Conservation (phyloP, 2,797 vertebrate species). For the Clarias laeviceps region DNA sequence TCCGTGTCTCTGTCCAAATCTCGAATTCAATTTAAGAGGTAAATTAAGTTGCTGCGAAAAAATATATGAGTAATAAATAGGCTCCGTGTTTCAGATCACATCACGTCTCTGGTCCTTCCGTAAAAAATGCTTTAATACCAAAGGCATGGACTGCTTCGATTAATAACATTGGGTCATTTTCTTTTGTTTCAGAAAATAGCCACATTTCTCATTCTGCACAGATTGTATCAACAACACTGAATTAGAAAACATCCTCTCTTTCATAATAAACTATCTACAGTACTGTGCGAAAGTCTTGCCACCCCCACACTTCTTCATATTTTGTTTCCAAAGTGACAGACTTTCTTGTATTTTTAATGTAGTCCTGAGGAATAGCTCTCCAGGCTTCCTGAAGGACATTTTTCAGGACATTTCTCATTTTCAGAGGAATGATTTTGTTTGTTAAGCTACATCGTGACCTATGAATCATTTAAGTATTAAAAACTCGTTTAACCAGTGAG, state of each 20-base stretch:
- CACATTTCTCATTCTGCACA: not conserved
- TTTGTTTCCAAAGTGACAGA: no score
- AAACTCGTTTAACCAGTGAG: no score
- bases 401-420: no score
- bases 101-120: constrained; percentile 22
- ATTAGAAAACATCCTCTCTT: not conserved
- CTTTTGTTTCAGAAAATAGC: not conserved
- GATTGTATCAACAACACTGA: not conserved
- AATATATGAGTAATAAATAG: constrained; percentile 25
- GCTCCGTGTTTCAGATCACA: constrained; percentile 7
- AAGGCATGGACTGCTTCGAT: not conserved
- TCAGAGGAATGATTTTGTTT: no score
- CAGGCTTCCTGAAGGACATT: no score
- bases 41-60: constrained; percentile 30
- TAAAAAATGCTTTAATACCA: constrained; percentile 12
- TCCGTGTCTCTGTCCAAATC: constrained; percentile 12
- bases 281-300: no score
- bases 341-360: no score
- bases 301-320: no score
- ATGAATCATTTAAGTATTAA: no score
- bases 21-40: constrained; percentile 26
- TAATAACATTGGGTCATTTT: constrained; percentile 24
- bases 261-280: not conserved
- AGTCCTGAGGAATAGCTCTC: no score
- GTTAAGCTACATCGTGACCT: no score